Conservation (phyloP, 2,113 vertebrate species). For the Polypterus bichir region DNA sequence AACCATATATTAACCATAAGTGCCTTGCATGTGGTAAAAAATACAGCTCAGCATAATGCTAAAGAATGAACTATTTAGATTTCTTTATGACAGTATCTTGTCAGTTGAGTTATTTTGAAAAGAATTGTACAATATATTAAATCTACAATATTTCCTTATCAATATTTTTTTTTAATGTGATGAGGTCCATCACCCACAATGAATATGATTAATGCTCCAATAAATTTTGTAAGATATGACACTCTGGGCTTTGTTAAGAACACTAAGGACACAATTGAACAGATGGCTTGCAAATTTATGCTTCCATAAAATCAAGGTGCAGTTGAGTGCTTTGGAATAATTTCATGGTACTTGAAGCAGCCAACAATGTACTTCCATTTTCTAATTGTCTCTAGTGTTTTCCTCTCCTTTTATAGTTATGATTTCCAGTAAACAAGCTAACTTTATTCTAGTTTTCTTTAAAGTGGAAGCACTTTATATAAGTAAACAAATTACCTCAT, state of each 20-base stretch:
- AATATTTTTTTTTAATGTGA: slow-evolving; percentile 8
- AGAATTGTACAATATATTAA: no score
- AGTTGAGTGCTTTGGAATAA: not conserved
- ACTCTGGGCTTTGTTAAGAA: slow-evolving; percentile 9
- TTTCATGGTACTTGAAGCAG: not conserved
- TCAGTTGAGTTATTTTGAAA: no score
- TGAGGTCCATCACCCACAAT: slow-evolving; percentile 15
- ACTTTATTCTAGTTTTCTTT: not conserved
- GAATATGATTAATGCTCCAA: slow-evolving; percentile 18
- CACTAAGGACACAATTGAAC: slow-evolving; percentile 2
- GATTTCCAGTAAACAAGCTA: not conserved
- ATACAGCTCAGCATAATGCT: not conserved
- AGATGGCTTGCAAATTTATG: slow-evolving; percentile 14
- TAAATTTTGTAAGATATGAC: slow-evolving; percentile 12
- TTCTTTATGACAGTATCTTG: slow-evolving; percentile 6
- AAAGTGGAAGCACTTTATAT: no score
- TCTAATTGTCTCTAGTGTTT: not conserved
- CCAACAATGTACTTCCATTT: not conserved
- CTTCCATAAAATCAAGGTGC: slow-evolving; percentile 6
- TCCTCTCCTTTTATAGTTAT: not conserved
- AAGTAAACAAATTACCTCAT: no score
- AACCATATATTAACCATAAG: no score
- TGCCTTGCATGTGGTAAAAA: not conserved
- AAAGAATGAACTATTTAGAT: slow-evolving; percentile 10
- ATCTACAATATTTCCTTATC: no score